phyloP scores from a whole-genome alignment of 2,113 vertebrate species.

The Pipra filicauda region DNA sequence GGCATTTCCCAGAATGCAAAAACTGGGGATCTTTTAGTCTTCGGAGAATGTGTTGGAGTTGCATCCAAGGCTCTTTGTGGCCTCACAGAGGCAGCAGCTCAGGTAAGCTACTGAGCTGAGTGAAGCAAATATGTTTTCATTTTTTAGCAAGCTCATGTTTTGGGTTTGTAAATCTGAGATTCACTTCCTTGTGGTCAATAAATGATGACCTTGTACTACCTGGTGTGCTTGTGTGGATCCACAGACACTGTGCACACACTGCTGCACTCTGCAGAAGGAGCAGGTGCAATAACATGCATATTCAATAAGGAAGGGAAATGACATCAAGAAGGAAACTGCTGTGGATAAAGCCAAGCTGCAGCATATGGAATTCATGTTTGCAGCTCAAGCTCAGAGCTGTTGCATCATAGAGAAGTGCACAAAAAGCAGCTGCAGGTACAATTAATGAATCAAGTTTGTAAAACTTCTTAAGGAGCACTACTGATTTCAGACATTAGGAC shows the following conservation, averaged over 20 bases:
- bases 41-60: slow-evolving; percentile 92
- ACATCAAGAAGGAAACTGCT: not conserved
- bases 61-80: slow-evolving; percentile 97
- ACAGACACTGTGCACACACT: accelerated
- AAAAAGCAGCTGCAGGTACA: not conserved
- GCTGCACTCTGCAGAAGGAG: not conserved
- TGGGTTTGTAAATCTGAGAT: not conserved
- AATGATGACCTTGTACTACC: not conserved
- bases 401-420: not conserved
- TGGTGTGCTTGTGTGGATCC: accelerated
- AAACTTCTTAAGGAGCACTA: not conserved
- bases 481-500: not conserved
- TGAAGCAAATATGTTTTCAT: not conserved
- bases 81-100: slow-evolving; percentile 94
- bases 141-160: not conserved
- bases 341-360: not conserved
- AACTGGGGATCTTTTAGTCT: slow-evolving; percentile 89
- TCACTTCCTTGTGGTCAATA: not conserved
- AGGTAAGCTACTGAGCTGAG: slow-evolving; percentile 77
- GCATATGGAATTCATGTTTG: not conserved
- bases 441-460: not conserved
- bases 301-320: not conserved
- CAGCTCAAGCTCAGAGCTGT: not conserved
- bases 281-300: accelerated
- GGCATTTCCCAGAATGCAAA: slow-evolving; percentile 98